phyloP scores from a whole-genome alignment of 2,113 vertebrate species.

The Anolis sagrei region DNA sequence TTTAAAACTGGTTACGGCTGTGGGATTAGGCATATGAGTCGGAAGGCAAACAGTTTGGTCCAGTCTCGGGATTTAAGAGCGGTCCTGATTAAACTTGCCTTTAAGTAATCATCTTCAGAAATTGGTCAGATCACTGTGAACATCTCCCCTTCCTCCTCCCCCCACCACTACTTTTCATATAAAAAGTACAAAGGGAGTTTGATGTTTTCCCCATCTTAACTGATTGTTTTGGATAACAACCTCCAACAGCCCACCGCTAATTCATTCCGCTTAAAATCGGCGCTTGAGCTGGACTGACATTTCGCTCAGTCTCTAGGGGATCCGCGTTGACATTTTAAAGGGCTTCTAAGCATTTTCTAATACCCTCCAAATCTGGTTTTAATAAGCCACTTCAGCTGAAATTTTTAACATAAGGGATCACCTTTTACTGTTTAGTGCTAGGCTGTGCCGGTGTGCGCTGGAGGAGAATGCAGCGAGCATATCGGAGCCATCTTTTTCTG shows the following conservation, averaged over 20 bases:
- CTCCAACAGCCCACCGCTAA: conserved; percentile 92
- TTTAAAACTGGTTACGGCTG: conserved; percentile 64
- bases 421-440: conserved; percentile 84
- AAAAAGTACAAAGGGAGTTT: conserved; percentile 78
- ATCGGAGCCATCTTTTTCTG: conserved; percentile 93
- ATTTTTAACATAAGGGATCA: conserved; percentile 92
- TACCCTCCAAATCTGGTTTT: conserved; percentile 97
- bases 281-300: conserved; percentile 94
- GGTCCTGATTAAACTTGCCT: conserved; percentile 63
- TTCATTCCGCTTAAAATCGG: conserved; percentile 98
- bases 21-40: conserved; percentile 59
- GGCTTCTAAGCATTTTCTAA: conserved; percentile 99
- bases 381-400: conserved; percentile 91
- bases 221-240: conserved; percentile 92
- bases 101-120: conserved; percentile 69
- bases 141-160: conserved; percentile 29
- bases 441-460: conserved; percentile 64
- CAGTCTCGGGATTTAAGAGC: conserved; percentile 62
- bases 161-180: conserved; percentile 61
- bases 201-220: conserved; percentile 81
- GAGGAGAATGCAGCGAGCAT: conserved; percentile 58
- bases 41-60: conserved; percentile 65
- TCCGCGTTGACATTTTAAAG: conserved; percentile 99
- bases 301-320: conserved; percentile 92
- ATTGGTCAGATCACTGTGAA: conserved; percentile 73